Base-by-base conservation (phyloP, 2,797 vertebrate genomes). In the Ataeniobius toweri region DNA sequence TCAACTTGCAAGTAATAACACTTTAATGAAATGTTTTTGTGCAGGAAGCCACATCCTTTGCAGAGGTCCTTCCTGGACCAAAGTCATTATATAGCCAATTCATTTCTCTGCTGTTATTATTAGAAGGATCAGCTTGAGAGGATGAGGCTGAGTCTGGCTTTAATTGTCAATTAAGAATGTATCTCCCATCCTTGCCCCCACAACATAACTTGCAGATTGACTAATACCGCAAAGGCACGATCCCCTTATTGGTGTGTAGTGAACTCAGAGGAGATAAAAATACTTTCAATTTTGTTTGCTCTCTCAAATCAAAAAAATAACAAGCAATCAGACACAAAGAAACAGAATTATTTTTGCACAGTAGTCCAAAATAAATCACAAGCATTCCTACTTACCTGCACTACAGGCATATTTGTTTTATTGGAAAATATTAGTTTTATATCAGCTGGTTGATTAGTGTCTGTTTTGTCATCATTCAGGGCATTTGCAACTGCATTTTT, bases 151-250 rank as follows among this genome's bases (percentile, higher is more conserved):
- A 88, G 82, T 82, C 73, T 79, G 78, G 80, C 81, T 81, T 89
- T 92, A 91, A 93, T 94, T 91, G 90, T 82, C 91, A 93, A 92
- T 94, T 91, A 94, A 82, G 76, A 67, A 82, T 79, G 82, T 77
- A 84, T 89, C 88, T 88, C 79, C 53, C 73, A 73, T 71, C 78
- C 83, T 74, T 50, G 77, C 71, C 76, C 68, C 28, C 1, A 39
- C 69, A 76, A 85, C 82, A 80, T 72, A 80, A 86, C 88, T 90
- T 77, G 78, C 50, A 86, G 87, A 89, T 83, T 83, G 89, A 88
- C 74, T 39, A 14, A 63, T 31, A 24, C 58, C 6, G 14, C 10
- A 7, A 50, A 58, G 73, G 10, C 73, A 10, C 24, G 20, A 63
- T 3, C 13, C 58, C 44, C 41, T 50, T 1, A 22, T 79, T 77